phyloP scores from a whole-genome alignment of 1,140 invertebrate genomes.

The Psix sp. region DNA sequence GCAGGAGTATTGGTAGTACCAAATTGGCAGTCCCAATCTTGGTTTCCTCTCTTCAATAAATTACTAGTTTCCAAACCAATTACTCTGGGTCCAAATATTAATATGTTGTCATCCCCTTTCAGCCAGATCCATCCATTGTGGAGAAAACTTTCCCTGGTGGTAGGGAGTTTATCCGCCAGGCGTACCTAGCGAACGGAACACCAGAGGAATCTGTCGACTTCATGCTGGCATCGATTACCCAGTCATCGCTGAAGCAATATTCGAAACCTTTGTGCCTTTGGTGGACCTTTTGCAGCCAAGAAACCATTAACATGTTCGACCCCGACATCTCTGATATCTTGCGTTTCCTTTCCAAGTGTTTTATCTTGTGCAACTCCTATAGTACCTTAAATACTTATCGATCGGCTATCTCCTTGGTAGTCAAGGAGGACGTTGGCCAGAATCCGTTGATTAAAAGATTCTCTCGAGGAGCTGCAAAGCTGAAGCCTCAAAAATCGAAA shows the following conservation, averaged over 20 bases:
- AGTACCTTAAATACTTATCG: conserved; percentile 29
- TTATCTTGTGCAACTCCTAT: neutral
- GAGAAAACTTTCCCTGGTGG: too few relatives aligned
- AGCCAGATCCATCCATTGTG: conserved; percentile 52
- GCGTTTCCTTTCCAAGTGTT: neutral
- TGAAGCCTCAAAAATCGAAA: conserved; percentile 18
- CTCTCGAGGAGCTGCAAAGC: conserved; percentile 6
- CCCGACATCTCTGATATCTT: too few relatives aligned
- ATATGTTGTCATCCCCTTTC: conserved; percentile 44
- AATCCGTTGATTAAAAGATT: conserved; percentile 14
- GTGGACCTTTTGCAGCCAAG: too few relatives aligned
- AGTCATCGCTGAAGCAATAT: too few relatives aligned
- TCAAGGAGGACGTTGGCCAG: conserved; percentile 24
- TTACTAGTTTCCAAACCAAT: conserved; percentile 6
- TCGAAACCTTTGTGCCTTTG: too few relatives aligned
- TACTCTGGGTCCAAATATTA: conserved; percentile 22
- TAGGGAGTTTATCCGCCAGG: conserved; percentile 28
- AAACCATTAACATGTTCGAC: too few relatives aligned
- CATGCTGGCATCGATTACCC: too few relatives aligned
- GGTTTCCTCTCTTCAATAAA: conserved; percentile 18
- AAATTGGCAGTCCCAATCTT: conserved; percentile 44
- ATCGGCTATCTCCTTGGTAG: conserved; percentile 21
- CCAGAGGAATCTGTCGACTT: too few relatives aligned
- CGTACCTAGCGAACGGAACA: conserved; percentile 5
- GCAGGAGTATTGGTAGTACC: conserved; percentile 56